These are phyloP conservation scores for Parnassius glacialis DNA, from an alignment of 2,888 invertebrate genomes.

Conservation along the genomic window DNA sequence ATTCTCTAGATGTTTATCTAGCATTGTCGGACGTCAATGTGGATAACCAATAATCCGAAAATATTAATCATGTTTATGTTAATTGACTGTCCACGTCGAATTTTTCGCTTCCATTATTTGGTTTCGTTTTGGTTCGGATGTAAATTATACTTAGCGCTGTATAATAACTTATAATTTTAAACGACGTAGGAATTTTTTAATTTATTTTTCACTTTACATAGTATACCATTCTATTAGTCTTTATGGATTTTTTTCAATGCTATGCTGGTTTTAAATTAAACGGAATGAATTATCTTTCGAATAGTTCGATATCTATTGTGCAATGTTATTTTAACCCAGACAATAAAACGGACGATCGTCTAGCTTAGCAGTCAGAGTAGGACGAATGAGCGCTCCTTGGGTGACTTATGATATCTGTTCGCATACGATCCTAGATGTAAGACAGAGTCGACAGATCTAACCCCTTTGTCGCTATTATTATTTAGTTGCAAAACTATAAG, in stretches of 20 bases:
- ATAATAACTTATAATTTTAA: slow-evolving; percentile 18
- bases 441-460: no score
- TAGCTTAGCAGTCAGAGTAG: no score
- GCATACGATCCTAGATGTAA: no score
- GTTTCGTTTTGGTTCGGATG: slow-evolving; percentile 8
- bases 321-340: no score
- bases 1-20: slow-evolving; percentile 25
- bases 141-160: slow-evolving; percentile 16
- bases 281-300: no score
- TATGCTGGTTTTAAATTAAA: slow-evolving; percentile 1
- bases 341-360: no score
- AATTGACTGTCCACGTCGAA: slow-evolving; percentile 13
- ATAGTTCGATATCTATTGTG: no score
- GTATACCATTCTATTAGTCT: neutral
- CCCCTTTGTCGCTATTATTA: no score
- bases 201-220: neutral
- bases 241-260: neutral
- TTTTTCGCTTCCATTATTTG: slow-evolving; percentile 22
- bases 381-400: no score
- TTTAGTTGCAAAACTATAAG: no score
- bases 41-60: slow-evolving; percentile 21
- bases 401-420: no score
- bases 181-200: slow-evolving; percentile 10
- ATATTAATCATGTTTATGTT: slow-evolving; percentile 26
- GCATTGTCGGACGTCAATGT: slow-evolving; percentile 18